Base-by-base conservation (phyloP, 2,888 invertebrate species). In the Lordiphosa andalusiaca region DNA sequence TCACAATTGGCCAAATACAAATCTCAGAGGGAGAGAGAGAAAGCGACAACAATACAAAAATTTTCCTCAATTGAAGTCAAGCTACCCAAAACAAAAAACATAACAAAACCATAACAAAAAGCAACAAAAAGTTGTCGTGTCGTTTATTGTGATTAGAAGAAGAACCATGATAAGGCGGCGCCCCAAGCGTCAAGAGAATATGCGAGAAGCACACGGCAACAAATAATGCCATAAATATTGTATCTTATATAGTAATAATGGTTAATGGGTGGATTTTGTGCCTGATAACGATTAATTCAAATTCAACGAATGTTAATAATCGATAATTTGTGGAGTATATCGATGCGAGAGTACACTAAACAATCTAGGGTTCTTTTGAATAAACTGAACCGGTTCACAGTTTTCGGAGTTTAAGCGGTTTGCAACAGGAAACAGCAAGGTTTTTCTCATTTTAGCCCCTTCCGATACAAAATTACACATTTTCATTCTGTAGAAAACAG, bases 101-200 rank as follows among this genome's bases (percentile, higher is more conserved):
- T 4, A 9, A 16, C 16, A 16, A 16, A 16, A 16, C 16, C 16
- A 16, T 16, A 30, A 9, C 7, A 30, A 30, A 19, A 9, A 7
- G 3, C 9, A 30, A 9, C 9, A 30, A 19, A 58, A 50, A 50
- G 46, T 62, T 63, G 59, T 58, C 63, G 48, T 61, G 59, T 66
- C 72, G 58, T 82, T 75, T 66, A 74, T 82, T 78, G 72, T 74
- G 78, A 82, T 82, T 74, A 82, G 74, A 78, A 74, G 71, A 63
- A 68, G 66, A 41, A 13, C 30, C 21, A 37, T 55, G 40, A 46
- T 41, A 56, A 49, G 35, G 35, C 23, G 38, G 13, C 30, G n/a
- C 35, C 35, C 33, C n/a, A 35, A 23, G n/a, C 12, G 7, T 12
- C 7, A 6, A 12, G 12, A 12, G 23, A 25, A 12, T 25, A 25